These are phyloP conservation scores for Zeus faber DNA, from an alignment of 2,113 vertebrate genomes.

Conservation along the genomic window DNA sequence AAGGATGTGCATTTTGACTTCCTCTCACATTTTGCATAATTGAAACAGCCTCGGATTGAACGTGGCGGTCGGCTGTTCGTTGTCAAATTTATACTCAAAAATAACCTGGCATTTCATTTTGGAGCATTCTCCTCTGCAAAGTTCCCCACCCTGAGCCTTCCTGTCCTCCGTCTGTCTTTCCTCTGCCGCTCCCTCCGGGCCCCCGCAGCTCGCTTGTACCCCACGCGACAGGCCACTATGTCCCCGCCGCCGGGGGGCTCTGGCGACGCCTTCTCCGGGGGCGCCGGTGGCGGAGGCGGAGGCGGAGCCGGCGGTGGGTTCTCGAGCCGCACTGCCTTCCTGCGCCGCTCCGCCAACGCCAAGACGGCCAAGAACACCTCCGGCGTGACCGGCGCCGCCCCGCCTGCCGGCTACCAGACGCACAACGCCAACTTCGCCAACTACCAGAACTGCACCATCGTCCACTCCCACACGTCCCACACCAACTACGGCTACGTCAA, in stretches of 20 bases:
- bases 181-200: slow-evolving; percentile 10
- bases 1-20: slow-evolving; percentile 46
- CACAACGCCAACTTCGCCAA: slow-evolving; percentile 79
- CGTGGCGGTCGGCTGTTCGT: no score
- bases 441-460: slow-evolving; percentile 88
- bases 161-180: background rate
- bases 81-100: no score
- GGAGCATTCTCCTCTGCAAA: no score
- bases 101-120: background rate
- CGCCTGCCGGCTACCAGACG: slow-evolving; percentile 55
- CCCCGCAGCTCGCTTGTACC: slow-evolving; percentile 64
- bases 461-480: slow-evolving; percentile 81
- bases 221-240: slow-evolving; percentile 49
- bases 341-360: slow-evolving; percentile 72
- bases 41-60: no score
- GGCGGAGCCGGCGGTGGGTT: slow-evolving; percentile 29
- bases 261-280: slow-evolving; percentile 28
- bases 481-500: slow-evolving; percentile 87
- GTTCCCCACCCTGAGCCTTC: no score
- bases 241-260: slow-evolving; percentile 39
- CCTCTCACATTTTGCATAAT: no score
- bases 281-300: slow-evolving; percentile 16
- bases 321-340: slow-evolving; percentile 77
- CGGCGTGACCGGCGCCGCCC: slow-evolving; percentile 53
- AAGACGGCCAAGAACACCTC: slow-evolving; percentile 60